Evolutionary conservation across 2,888 invertebrate genomes (phyloP).

Genomic region (Pomacea canaliculata): DNA sequence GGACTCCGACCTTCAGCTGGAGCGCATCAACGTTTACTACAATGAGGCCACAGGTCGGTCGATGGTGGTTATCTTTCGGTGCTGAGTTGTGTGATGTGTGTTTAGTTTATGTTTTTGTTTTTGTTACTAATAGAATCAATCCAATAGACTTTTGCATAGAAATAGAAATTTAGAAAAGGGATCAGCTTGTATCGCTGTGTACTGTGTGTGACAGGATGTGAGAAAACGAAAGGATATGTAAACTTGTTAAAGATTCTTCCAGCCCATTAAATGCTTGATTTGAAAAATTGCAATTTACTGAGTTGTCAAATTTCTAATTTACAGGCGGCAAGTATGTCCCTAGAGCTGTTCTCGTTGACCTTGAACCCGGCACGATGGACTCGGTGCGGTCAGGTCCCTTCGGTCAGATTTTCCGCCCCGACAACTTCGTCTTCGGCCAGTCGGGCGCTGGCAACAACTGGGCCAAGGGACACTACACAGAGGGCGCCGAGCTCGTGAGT

Average conservation of each 20-base stretch:
- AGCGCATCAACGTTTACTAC: slow-evolving; percentile 74
- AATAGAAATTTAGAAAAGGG: slow-evolving; percentile 71
- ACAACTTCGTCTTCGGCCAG: slow-evolving; percentile 36
- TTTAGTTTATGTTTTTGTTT: too few species aligned
- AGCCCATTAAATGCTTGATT: too few species aligned
- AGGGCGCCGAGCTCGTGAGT: slow-evolving; percentile 65
- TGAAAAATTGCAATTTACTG: too few species aligned
- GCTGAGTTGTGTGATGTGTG: too few species aligned
- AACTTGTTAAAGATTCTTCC: too few species aligned
- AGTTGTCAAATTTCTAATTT: neutral
- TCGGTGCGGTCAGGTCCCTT: slow-evolving; percentile 87
- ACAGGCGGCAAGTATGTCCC: slow-evolving; percentile 37
- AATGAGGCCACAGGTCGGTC: slow-evolving; percentile 79
- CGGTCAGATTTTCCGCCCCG: slow-evolving; percentile 71
- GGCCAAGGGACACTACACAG: slow-evolving; percentile 40
- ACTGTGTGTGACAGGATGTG: too few species aligned
- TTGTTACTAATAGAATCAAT: too few species aligned
- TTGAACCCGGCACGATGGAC: slow-evolving; percentile 78
- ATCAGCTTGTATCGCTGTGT: too few species aligned
- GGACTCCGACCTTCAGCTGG: slow-evolving; percentile 69
- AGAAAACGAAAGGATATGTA: too few species aligned
- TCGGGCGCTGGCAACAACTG: slow-evolving; percentile 30
- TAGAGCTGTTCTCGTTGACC: slow-evolving; percentile 79
- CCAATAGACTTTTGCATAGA: too few species aligned
- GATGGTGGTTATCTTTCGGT: too few species aligned